Base-by-base conservation (phyloP, 2,888 invertebrate species). In the Lithosia quadra region DNA sequence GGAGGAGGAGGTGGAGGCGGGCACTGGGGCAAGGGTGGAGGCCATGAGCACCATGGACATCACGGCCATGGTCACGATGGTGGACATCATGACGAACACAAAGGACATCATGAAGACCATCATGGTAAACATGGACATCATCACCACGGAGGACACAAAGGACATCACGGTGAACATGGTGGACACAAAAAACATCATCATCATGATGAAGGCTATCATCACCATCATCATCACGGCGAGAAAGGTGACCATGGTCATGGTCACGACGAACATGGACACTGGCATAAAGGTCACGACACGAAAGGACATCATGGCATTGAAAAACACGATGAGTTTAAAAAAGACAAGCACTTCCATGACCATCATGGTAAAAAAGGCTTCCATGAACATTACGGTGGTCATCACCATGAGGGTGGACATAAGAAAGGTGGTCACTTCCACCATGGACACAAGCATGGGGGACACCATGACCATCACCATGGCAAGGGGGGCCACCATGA, bases 261-360 rank as follows among this genome's bases (percentile, higher is more conserved):
- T 0, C 92, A 92, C 72, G 94, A 95, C 34, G 95, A 94, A 78
- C 93, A 94, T 76, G 97, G 97, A 15, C 96, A 96, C 82, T 97
- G 96, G 92, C 97, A 97, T 81, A 98, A 98, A 87, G 98, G 98
- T 0, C 97, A 98, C 91, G 97, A 96, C 90, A 98, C 97, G 73
- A 97, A 98, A 86, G 97, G 98, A 75, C 97, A 97, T 83, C 98
- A 98, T 86, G 97, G 97, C 79, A 95, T 98, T 9, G 97, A 98
- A 91, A 97, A 98, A 85, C 93, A 97, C 78, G 97, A 98, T 90
- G 98, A 98, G 90, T 97, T 96, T 94, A 97, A 97, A 87, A 98
- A 98, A 88, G 97, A 98, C 84, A 97, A 98, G 85, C 97, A 98
- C 90, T 98, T 97, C 96, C 97, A 96, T 89, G 97, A 98, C 80